A percentile compares a stretch with the other conserved stretches of the same genome.
phyloP scores from a whole-genome alignment of 2,888 invertebrate species.

The Meandrusa payeni region DNA sequence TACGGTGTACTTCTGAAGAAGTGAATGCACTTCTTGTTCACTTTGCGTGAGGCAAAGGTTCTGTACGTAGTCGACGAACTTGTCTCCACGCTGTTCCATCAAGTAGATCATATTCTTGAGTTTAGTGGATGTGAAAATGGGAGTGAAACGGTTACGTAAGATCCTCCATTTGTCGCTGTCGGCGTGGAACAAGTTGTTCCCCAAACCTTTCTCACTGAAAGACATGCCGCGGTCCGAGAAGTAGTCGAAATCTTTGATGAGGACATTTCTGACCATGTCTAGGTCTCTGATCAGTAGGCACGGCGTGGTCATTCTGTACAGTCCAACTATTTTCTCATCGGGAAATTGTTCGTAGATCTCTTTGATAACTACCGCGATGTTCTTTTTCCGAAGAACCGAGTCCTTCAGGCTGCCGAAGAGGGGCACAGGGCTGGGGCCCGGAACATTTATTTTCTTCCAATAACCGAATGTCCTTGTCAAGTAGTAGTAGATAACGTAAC shows the following conservation, averaged over 20 bases:
- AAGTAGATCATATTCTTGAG: slow-evolving; percentile 53
- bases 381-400: slow-evolving; percentile 34
- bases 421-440: slow-evolving; percentile 39
- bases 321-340: slow-evolving; percentile 51
- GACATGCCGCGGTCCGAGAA: slow-evolving; percentile 49
- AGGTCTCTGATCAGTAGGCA: slow-evolving; percentile 46
- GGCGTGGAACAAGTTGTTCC: slow-evolving; percentile 48
- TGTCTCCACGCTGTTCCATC: slow-evolving; percentile 41
- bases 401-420: slow-evolving; percentile 48
- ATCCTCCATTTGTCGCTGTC: slow-evolving; percentile 49
- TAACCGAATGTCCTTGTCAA: slow-evolving; percentile 46
- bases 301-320: slow-evolving; percentile 49
- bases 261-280: slow-evolving; percentile 47
- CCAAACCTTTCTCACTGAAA: slow-evolving; percentile 45
- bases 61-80: slow-evolving; percentile 36
- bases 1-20: slow-evolving; percentile 43
- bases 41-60: slow-evolving; percentile 23
- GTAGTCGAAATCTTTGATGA: slow-evolving; percentile 52
- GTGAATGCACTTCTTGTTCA: slow-evolving; percentile 37
- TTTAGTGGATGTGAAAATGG: slow-evolving; percentile 56
- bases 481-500: slow-evolving; percentile 36
- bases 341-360: slow-evolving; percentile 44
- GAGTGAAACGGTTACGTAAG: slow-evolving; percentile 45
- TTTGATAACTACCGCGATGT: slow-evolving; percentile 32
- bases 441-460: slow-evolving; percentile 46